Conservation (phyloP, 2,888 invertebrate species). For the Bhutanitis thaidina region DNA sequence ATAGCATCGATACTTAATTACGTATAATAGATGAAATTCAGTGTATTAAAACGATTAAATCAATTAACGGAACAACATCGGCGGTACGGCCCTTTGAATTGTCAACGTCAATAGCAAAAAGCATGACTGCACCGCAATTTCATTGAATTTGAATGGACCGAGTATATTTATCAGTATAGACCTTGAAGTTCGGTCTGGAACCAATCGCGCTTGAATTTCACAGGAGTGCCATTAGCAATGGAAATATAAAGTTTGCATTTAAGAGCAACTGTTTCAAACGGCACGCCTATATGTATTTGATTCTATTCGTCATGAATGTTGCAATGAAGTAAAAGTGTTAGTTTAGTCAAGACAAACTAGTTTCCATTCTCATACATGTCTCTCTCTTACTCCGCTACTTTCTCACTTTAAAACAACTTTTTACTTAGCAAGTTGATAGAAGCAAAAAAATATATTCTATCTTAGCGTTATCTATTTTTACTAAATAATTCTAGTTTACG, state of each 20-base stretch:
- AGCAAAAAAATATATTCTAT: too few species aligned
- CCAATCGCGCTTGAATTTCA: slow-evolving; percentile 51
- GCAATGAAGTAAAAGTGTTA: slow-evolving; percentile 16
- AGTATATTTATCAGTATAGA: slow-evolving; percentile 52
- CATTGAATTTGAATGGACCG: slow-evolving; percentile 46
- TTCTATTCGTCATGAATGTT: slow-evolving; percentile 8
- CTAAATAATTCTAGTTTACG: too few species aligned
- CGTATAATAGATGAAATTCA: slow-evolving; percentile 8
- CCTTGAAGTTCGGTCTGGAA: slow-evolving; percentile 62
- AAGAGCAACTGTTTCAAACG: neutral
- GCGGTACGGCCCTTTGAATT: slow-evolving; percentile 17
- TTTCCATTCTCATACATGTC: neutral
- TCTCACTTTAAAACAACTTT: slow-evolving; percentile 1
- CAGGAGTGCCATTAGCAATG: slow-evolving; percentile 45
- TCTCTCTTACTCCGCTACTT: neutral
- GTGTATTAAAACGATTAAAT: slow-evolving; percentile 7
- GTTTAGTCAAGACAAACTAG: slow-evolving; percentile 9
- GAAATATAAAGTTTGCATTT: slow-evolving; percentile 23
- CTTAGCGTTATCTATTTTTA: too few species aligned
- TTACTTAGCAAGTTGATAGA: neutral
- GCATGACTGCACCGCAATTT: slow-evolving; percentile 22
- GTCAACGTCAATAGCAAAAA: slow-evolving; percentile 9
- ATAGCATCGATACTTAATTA: slow-evolving; percentile 14
- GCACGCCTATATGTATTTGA: slow-evolving; percentile 11
- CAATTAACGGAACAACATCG: slow-evolving; percentile 3